Evolutionary conservation across 2,113 vertebrate species (phyloP).

Genomic region (Cavia aperea): DNA sequence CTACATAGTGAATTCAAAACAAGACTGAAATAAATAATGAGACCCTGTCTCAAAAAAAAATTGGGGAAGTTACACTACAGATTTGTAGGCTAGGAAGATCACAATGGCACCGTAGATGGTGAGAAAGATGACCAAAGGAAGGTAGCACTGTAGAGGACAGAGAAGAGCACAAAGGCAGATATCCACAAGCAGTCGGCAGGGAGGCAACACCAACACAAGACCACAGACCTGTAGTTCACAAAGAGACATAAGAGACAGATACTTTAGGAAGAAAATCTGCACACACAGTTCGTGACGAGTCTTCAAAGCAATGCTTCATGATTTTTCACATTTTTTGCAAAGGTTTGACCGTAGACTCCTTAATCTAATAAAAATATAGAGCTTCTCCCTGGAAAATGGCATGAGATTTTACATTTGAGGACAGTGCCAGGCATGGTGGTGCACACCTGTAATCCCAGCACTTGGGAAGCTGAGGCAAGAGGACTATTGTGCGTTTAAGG

Average conservation of each 20-base stretch:
- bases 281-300: background rate
- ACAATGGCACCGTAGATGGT: background rate
- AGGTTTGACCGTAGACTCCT: background rate
- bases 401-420: background rate
- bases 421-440: background rate
- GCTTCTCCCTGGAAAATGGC: background rate
- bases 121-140: background rate
- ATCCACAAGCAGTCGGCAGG: background rate
- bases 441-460: background rate
- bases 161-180: background rate
- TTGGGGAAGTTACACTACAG: background rate
- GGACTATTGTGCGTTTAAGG: too few species aligned
- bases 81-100: background rate
- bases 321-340: background rate
- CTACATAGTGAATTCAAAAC: too few species aligned
- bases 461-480: background rate
- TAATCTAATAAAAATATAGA: background rate
- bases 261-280: background rate
- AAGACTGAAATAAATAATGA: too few species aligned
- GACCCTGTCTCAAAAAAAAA: too few species aligned
- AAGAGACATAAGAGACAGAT: background rate
- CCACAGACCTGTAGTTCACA: background rate
- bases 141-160: background rate
- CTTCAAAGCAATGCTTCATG: background rate
- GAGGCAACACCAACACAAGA: background rate